Evolutionary conservation across 2,888 invertebrate genomes (phyloP).

Genomic region (Cordilura impudica): DNA sequence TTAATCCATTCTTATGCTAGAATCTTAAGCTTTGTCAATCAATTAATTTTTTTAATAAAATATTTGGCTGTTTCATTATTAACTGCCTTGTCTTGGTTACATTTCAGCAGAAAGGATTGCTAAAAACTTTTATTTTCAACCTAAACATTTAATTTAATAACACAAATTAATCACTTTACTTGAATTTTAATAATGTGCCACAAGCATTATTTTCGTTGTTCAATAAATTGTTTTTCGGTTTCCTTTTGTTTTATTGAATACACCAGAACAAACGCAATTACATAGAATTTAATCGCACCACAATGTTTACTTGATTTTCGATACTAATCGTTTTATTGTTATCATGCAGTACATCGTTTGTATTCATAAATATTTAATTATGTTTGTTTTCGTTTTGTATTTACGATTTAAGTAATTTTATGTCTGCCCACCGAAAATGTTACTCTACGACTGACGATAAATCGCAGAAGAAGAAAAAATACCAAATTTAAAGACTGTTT

Average conservation of each 20-base stretch:
- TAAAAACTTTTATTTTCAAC: too few species aligned
- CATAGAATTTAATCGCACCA: not conserved
- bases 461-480: not conserved
- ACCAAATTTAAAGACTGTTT: conserved; percentile 28
- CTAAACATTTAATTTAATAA: too few species aligned
- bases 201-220: not conserved
- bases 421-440: conserved; percentile 51
- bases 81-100: too few species aligned
- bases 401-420: not conserved
- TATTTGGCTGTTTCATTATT: too few species aligned
- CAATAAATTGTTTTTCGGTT: not conserved
- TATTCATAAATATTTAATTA: not conserved
- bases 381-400: not conserved
- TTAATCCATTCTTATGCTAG: too few species aligned
- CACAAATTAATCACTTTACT: too few species aligned
- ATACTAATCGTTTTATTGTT: not conserved
- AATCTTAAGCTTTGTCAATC: too few species aligned
- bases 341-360: not conserved
- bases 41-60: too few species aligned
- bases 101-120: too few species aligned
- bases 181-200: too few species aligned
- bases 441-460: conserved; percentile 44
- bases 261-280: not conserved
- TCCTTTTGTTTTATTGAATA: not conserved
- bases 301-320: too few species aligned